These are phyloP conservation scores for Kradibia gibbosae DNA, from an alignment of 1,140 invertebrate species.

Conservation along the genomic window DNA sequence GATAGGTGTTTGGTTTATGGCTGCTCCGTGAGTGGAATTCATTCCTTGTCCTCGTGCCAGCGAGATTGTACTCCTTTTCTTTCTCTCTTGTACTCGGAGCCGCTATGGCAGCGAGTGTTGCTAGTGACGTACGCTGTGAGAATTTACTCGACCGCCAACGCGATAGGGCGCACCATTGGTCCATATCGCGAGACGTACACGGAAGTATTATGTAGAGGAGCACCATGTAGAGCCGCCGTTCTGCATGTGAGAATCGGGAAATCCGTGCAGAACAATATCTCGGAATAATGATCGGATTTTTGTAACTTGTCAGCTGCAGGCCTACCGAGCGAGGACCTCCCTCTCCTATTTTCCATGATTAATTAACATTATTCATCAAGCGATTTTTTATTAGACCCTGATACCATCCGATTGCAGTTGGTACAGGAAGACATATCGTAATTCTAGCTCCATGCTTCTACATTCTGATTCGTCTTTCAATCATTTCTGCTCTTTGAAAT, in stretches of 20 bases:
- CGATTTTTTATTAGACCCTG: not conserved
- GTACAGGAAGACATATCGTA: not conserved
- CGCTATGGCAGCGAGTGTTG: slow-evolving; percentile 13
- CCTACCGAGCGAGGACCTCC: not conserved
- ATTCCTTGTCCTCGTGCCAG: slow-evolving; percentile 22
- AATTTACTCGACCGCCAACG: slow-evolving; percentile 37
- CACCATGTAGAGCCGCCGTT: not conserved
- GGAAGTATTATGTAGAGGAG: slow-evolving; percentile 7
- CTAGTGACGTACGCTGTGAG: slow-evolving; percentile 41
- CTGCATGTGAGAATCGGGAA: slow-evolving; percentile 5
- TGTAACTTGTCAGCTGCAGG: not conserved
- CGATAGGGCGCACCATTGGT: slow-evolving; percentile 26
- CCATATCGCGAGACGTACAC: not conserved
- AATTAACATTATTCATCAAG: slow-evolving; percentile 13
- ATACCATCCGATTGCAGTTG: not conserved
- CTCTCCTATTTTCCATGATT: not conserved
- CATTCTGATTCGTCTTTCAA: not conserved
- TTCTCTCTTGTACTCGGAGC: not conserved
- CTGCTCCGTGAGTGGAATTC: slow-evolving; percentile 54
- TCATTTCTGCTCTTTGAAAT: slow-evolving; percentile 16
- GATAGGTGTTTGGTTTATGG: slow-evolving; percentile 56
- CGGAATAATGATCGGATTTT: slow-evolving; percentile 8
- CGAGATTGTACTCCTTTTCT: slow-evolving; percentile 30
- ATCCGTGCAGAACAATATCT: not conserved
- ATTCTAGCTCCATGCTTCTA: not conserved